phyloP scores from a whole-genome alignment of 2,797 vertebrate genomes.

The Euphonia xanthogaster region DNA sequence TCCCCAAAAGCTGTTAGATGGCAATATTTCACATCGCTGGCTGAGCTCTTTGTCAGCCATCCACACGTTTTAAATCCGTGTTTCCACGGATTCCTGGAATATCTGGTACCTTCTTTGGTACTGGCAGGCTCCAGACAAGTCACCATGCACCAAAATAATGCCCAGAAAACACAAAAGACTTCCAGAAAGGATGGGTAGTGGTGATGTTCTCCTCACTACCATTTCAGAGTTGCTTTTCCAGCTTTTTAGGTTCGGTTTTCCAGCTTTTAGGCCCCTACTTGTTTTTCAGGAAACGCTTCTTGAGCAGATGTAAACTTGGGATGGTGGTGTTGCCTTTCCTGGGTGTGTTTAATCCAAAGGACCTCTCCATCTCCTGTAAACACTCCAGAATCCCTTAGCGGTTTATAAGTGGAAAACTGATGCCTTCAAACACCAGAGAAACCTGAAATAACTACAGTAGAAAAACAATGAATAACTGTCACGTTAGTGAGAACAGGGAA shows the following conservation, averaged over 20 bases:
- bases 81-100: neutral
- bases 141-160: neutral
- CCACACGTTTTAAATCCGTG: neutral
- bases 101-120: neutral
- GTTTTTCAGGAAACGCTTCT: neutral
- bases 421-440: neutral
- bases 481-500: neutral
- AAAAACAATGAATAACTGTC: neutral
- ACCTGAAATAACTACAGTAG: neutral
- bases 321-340: neutral
- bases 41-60: constrained; percentile 3
- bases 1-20: constrained; percentile 10
- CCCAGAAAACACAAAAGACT: neutral
- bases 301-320: neutral
- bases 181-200: neutral
- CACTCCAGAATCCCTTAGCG: neutral
- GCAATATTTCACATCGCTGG: neutral
- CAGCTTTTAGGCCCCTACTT: neutral
- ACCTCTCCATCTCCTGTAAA: neutral
- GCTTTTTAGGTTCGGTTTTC: neutral
- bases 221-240: neutral
- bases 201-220: neutral
- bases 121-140: neutral
- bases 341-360: rapidly evolving
- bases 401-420: neutral